These are phyloP conservation scores for Malurus melanocephalus DNA, from an alignment of 2,113 vertebrate genomes.

Conservation along the genomic window DNA sequence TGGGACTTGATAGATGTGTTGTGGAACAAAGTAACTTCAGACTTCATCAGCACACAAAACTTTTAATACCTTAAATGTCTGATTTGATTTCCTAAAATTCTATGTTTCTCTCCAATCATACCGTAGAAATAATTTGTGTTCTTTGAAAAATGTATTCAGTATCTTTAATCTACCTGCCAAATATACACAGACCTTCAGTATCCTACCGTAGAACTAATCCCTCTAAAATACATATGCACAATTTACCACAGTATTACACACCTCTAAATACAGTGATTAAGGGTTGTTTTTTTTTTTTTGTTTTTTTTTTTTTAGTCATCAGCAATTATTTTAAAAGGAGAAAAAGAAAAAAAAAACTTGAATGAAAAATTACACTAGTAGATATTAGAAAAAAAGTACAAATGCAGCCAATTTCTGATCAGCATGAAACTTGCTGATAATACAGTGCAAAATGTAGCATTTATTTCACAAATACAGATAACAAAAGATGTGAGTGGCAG, in stretches of 20 bases:
- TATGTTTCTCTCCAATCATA: background rate
- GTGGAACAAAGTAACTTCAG: background rate
- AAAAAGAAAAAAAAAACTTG: background rate
- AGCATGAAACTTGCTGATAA: constrained; percentile 11
- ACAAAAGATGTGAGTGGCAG: background rate
- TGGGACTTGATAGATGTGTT: background rate
- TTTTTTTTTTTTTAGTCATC: background rate
- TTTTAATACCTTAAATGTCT: background rate
- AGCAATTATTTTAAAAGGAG: background rate
- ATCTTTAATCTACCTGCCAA: background rate
- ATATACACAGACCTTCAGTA: background rate
- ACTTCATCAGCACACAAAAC: background rate
- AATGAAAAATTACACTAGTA: background rate
- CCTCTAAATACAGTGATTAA: background rate
- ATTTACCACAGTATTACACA: background rate
- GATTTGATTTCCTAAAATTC: background rate
- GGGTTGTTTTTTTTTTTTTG: too few species aligned
- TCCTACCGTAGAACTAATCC: background rate
- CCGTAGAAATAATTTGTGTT: background rate
- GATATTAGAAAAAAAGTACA: background rate
- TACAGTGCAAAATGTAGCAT: background rate
- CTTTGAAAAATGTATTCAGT: background rate
- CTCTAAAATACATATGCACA: background rate
- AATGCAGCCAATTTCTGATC: background rate
- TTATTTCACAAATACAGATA: constrained; percentile 1